Conservation (phyloP, 2,797 vertebrate genomes). For the Cottoperca gobio region DNA sequence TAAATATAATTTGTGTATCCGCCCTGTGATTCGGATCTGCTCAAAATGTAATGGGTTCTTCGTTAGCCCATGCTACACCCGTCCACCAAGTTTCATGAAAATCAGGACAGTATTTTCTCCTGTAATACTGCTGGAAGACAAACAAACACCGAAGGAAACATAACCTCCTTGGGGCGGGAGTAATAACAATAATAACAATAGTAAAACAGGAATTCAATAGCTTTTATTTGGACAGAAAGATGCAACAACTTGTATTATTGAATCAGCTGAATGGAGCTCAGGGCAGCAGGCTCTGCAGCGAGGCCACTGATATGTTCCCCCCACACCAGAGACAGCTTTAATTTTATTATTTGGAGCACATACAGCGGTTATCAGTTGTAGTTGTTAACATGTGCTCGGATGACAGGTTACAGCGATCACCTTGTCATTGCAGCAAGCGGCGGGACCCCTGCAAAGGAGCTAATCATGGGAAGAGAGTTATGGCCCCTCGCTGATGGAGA, state of each 20-base stretch:
- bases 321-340: neutral
- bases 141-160: too few relatives aligned
- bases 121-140: too few relatives aligned
- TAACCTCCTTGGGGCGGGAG: too few relatives aligned
- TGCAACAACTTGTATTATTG: neutral
- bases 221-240: too few relatives aligned
- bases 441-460: conserved; percentile 12
- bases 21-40: too few relatives aligned
- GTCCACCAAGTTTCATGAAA: too few relatives aligned
- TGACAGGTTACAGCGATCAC: conserved; percentile 24
- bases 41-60: too few relatives aligned
- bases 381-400: conserved; percentile 11
- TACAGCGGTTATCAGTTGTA: conserved; percentile 30
- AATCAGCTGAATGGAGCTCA: neutral
- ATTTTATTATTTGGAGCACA: conserved; percentile 32
- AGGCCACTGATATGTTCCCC: neutral
- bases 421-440: conserved; percentile 8
- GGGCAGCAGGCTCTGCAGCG: neutral
- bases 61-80: too few relatives aligned
- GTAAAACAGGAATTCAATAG: too few relatives aligned
- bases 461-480: conserved; percentile 31
- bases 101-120: too few relatives aligned
- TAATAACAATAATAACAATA: too few relatives aligned
- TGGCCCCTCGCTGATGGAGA: conserved; percentile 5
- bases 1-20: too few relatives aligned